Conservation (phyloP, 2,113 vertebrate species). For the Sylvilagus bachmani region DNA sequence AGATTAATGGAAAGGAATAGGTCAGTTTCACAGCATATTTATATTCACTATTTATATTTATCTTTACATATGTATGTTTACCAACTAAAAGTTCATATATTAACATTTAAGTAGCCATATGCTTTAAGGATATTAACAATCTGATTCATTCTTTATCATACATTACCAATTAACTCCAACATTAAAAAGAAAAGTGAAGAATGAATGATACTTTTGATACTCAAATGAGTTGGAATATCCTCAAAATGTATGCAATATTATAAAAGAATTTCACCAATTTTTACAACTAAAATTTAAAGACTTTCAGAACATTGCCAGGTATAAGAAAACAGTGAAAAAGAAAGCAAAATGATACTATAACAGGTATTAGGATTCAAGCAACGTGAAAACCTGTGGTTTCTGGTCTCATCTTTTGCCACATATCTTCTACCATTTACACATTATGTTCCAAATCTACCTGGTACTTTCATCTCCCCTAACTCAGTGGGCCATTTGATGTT, state of each 20-base stretch:
- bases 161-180: neutral
- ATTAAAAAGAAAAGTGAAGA: slow-evolving; percentile 19
- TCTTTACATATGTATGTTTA: neutral
- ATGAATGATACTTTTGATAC: neutral
- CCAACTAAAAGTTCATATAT: neutral
- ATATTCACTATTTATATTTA: too few species aligned
- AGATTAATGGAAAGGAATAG: neutral
- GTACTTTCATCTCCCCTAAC: neutral
- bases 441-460: neutral
- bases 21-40: neutral
- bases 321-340: neutral
- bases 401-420: neutral
- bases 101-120: neutral
- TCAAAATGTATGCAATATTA: neutral
- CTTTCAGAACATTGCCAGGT: neutral
- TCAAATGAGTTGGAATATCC: neutral
- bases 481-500: neutral
- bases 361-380: too few species aligned
- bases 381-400: rapidly evolving
- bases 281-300: neutral
- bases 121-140: neutral
- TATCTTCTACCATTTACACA: neutral
- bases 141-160: neutral
- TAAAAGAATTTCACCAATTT: neutral
- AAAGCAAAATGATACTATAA: neutral